A percentile compares a stretch with the other conserved stretches of the same genome.
These are phyloP conservation scores for Thaumatotibia leucotreta DNA, from an alignment of 1,140 invertebrate species.

Conservation along the genomic window DNA sequence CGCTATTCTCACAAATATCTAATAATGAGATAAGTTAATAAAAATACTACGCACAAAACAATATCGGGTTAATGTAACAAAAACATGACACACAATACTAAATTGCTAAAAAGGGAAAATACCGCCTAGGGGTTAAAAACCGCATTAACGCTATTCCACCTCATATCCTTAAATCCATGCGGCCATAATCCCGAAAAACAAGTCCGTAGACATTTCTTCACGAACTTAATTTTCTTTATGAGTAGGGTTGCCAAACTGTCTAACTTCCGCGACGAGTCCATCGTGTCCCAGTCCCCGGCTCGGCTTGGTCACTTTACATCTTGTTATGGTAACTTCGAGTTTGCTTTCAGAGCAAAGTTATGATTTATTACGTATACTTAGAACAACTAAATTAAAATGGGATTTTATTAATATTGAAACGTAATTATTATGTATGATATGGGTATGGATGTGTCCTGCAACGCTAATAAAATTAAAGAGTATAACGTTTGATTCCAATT, in stretches of 20 bases:
- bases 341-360: not conserved
- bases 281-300: not conserved
- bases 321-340: not conserved
- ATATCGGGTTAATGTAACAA: no score
- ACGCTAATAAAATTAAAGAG: no score
- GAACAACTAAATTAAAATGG: not conserved
- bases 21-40: no score
- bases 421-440: no score
- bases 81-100: not conserved
- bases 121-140: not conserved
- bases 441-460: not conserved
- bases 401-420: no score
- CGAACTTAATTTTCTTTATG: not conserved
- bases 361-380: not conserved
- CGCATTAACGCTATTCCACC: not conserved
- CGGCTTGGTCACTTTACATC: constrained; percentile 1
- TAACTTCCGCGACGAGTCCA: not conserved
- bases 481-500: no score
- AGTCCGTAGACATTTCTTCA: not conserved
- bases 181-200: not conserved
- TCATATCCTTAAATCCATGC: not conserved
- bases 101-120: not conserved
- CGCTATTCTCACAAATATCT: no score
- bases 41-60: no score
- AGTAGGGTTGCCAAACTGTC: not conserved